Conservation (phyloP, 2,888 invertebrate species). For the Drosophila lacicola region DNA sequence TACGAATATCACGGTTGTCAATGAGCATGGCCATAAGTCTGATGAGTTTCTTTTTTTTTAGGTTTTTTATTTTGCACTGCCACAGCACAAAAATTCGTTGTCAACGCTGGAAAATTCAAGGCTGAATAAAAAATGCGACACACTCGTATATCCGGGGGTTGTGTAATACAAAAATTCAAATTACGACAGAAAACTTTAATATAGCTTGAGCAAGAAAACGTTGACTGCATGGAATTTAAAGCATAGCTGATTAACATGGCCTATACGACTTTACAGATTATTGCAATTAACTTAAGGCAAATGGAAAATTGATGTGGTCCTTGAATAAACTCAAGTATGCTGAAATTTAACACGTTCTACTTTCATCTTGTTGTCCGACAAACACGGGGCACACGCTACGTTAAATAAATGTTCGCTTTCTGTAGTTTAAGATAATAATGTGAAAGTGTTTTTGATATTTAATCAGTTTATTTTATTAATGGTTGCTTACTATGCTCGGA, state of each 20-base stretch:
- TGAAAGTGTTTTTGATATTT: no score
- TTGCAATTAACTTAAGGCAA: neutral
- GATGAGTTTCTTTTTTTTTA: slow-evolving; percentile 52
- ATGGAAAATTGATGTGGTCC: no score
- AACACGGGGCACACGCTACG: no score
- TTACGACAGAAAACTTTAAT: slow-evolving; percentile 18
- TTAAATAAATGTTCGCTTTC: no score
- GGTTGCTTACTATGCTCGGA: no score
- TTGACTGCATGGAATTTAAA: neutral
- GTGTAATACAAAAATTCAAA: slow-evolving; percentile 22
- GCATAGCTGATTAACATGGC: neutral
- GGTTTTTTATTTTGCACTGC: slow-evolving; percentile 19
- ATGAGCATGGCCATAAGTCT: slow-evolving; percentile 47
- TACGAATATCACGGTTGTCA: slow-evolving; percentile 40
- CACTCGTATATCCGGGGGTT: neutral
- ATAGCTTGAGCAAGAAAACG: slow-evolving; percentile 2
- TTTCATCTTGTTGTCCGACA: no score
- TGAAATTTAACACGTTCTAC: no score
- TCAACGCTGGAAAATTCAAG: slow-evolving; percentile 22
- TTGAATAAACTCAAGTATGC: no score
- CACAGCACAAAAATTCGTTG: slow-evolving; percentile 31
- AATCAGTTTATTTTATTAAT: no score
- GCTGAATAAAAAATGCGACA: slow-evolving; percentile 30
- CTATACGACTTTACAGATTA: neutral
- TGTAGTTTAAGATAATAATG: no score